Evolutionary conservation across 2,113 vertebrate species (phyloP).

Genomic region (Dendrocopos noguchii): DNA sequence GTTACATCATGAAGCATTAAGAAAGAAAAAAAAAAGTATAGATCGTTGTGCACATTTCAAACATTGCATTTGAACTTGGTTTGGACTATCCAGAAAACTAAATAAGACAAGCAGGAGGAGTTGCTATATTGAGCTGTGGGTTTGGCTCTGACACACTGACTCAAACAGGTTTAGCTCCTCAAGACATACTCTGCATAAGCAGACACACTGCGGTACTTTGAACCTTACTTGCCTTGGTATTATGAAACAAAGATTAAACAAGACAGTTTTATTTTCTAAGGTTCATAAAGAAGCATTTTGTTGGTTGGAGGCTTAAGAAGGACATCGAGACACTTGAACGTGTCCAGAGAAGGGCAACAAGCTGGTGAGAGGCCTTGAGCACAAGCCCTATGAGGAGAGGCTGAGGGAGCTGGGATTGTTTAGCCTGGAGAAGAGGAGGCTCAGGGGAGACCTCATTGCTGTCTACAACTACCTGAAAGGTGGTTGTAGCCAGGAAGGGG

Average conservation of each 20-base stretch:
- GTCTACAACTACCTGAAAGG: too few relatives aligned
- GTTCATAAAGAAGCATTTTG: not conserved
- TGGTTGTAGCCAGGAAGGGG: too few relatives aligned
- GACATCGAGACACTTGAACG: too few relatives aligned
- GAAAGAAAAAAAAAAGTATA: not conserved
- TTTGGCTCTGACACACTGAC: not conserved
- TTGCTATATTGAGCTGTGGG: not conserved
- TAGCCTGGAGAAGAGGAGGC: too few relatives aligned
- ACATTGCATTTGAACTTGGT: not conserved
- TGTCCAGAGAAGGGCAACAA: too few relatives aligned
- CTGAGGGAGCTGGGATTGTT: too few relatives aligned
- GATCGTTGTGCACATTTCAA: not conserved
- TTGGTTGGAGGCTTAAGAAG: not conserved
- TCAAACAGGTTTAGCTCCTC: not conserved
- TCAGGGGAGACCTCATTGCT: too few relatives aligned
- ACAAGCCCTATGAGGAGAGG: too few relatives aligned
- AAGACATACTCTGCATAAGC: not conserved
- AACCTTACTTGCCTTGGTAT: not conserved
- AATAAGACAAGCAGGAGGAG: not conserved
- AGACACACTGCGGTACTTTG: not conserved
- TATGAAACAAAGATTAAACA: not conserved
- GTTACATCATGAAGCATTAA: not conserved
- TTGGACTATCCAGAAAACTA: not conserved
- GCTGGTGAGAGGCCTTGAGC: too few relatives aligned
- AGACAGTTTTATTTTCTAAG: not conserved